Evolutionary conservation across 1,140 invertebrate genomes (phyloP).

Genomic region (Drosophila kikkawai): DNA sequence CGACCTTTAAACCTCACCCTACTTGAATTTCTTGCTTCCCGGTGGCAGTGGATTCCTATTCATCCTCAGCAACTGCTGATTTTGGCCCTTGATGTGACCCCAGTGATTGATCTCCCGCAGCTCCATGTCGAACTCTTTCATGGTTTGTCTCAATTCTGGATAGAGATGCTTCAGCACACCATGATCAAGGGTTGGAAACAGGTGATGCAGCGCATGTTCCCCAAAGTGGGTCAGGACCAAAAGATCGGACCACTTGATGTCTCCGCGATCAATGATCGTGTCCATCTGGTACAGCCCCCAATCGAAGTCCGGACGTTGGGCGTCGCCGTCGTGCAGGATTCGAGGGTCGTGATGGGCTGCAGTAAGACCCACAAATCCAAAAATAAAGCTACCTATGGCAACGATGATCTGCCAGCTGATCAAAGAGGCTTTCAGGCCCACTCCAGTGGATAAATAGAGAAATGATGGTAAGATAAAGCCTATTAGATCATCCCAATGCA

Average conservation of each 20-base stretch:
- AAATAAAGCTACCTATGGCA: conserved; percentile 87
- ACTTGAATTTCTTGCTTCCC: conserved; percentile 52
- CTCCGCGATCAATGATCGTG: conserved; percentile 89
- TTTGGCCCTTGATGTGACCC: conserved; percentile 89
- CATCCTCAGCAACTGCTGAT: conserved; percentile 87
- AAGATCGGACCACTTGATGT: conserved; percentile 89
- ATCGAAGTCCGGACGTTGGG: conserved; percentile 87
- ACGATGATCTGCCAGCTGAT: conserved; percentile 88
- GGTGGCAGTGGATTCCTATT: conserved; percentile 81
- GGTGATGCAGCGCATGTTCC: conserved; percentile 91
- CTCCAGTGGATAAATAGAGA: conserved; percentile 85
- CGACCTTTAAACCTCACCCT: background rate
- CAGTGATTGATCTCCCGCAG: conserved; percentile 86
- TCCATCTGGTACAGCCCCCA: conserved; percentile 93
- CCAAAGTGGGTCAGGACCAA: conserved; percentile 90
- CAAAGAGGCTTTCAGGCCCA: conserved; percentile 63
- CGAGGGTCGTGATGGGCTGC: conserved; percentile 93
- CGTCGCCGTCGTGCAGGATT: conserved; percentile 93
- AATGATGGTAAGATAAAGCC: conserved; percentile 86
- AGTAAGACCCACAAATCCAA: conserved; percentile 89
- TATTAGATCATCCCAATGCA: conserved; percentile 84
- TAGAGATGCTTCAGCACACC: conserved; percentile 88
- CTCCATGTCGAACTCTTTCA: conserved; percentile 88
- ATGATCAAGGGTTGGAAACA: conserved; percentile 93
- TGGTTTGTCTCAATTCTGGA: conserved; percentile 88